Conservation (phyloP, 2,797 vertebrate genomes). For the Acipenser transmontanus region DNA sequence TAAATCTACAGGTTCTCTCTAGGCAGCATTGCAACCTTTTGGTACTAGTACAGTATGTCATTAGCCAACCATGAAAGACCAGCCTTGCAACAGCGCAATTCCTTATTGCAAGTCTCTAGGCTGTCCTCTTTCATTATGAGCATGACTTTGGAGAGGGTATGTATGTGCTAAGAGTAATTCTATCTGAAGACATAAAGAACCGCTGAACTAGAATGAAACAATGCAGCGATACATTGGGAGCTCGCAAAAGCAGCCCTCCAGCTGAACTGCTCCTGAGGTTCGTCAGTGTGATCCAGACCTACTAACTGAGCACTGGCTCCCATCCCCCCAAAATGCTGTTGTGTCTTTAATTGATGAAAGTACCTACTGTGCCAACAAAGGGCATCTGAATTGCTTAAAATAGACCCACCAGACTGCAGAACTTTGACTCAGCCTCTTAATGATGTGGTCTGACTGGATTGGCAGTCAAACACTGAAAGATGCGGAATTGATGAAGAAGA, state of each 20-base stretch:
- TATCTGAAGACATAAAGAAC: conserved; percentile 19
- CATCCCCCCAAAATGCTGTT: conserved; percentile 10
- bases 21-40: no score
- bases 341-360: conserved; percentile 12
- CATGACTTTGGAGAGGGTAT: no score
- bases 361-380: conserved; percentile 10
- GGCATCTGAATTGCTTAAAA: background rate
- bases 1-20: no score
- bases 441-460: no score
- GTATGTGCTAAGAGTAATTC: conserved; percentile 10
- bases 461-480: no score
- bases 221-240: conserved; percentile 15
- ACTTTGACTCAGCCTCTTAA: background rate
- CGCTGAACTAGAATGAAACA: conserved; percentile 12
- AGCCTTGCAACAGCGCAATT: no score
- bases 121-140: no score
- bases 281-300: background rate
- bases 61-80: no score
- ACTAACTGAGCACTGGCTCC: conserved; percentile 20
- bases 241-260: conserved; percentile 2
- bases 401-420: background rate
- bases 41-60: no score
- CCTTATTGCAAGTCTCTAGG: no score
- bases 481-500: no score
- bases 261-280: conserved; percentile 17